A percentile compares a stretch with the other conserved stretches of the same genome.
phyloP scores from a whole-genome alignment of 2,113 vertebrate genomes.

The Planiliza haematocheilus region DNA sequence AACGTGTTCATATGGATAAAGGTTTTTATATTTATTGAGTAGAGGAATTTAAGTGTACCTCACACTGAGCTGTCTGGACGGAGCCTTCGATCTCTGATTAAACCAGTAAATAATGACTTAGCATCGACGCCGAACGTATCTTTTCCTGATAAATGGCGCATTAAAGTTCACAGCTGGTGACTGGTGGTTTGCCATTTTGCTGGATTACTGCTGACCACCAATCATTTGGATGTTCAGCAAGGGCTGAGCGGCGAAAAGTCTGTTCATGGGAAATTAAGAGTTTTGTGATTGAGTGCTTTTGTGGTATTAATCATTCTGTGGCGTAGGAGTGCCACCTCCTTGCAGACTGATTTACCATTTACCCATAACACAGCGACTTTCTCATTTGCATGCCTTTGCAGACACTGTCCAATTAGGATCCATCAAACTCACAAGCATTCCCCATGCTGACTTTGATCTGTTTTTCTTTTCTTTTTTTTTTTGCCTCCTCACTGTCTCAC shows the following conservation, averaged over 20 bases:
- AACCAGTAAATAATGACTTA: constrained; percentile 46
- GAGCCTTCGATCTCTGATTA: constrained; percentile 44
- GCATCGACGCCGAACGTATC: constrained; percentile 48
- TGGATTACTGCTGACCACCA: constrained; percentile 62
- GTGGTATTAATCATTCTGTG: constrained; percentile 65
- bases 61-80: constrained; percentile 11
- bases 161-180: constrained; percentile 62
- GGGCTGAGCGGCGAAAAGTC: constrained; percentile 54
- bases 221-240: constrained; percentile 59
- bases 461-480: background rate
- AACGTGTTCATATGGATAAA: background rate
- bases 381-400: constrained; percentile 74
- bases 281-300: constrained; percentile 69
- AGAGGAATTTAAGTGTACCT: constrained; percentile 21
- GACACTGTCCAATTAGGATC: constrained; percentile 77
- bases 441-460: constrained; percentile 63
- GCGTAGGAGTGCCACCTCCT: constrained; percentile 42
- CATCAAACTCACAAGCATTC: constrained; percentile 60
- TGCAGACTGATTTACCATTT: constrained; percentile 66
- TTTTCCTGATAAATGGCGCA: constrained; percentile 61
- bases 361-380: constrained; percentile 65
- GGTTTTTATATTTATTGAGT: background rate
- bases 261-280: constrained; percentile 62
- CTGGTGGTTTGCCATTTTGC: constrained; percentile 64
- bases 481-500: constrained; percentile 35